Evolutionary conservation across 2,888 invertebrate genomes (phyloP), one percentile per base, ranked within the genome.

Genomic region (Rhaphigaster nebulosa): DNA sequence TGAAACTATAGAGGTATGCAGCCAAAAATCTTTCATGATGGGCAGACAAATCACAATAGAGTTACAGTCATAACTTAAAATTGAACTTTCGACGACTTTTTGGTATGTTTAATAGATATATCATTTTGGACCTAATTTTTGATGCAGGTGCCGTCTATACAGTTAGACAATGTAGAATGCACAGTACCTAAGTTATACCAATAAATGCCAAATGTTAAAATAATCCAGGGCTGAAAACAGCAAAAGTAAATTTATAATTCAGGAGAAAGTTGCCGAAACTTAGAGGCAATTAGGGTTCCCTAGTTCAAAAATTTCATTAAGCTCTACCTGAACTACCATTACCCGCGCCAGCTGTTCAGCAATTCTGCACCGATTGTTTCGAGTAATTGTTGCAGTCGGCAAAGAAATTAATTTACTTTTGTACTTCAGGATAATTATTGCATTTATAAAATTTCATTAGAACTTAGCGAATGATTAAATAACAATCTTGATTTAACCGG

Each of bases 291-390:
- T 76, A 76, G 70, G n/a, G 34, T 38, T 76, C 34, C 34, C 70
- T 76, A 76, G 70, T 76, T 76, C 70, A 76, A 76, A 76, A 76
- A 76, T 76, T 76, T 76, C 70, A 76, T 76, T 76, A 76, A 76
- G 70, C 70, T 76, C 34, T 38, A 76, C 70, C 70, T 76, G 70
- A 76, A 76, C 70, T 70, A 76, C 70, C 34, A 76, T 76, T 76
- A 20, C 70, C 70, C 70, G 38, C 70, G 38, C 70, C 70, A 76
- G 70, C 38, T 76, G 70, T 23, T 76, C 70, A 34, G 15, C 70
- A 34, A 65, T 65, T 65, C 65, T 65, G 65, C 65, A 65, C 65
- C 65, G 38, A 76, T 76, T 76, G 70, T 34, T 76, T 76, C 70
- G 2, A 38, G 70, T 38, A 38, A 76, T 76, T 76, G 70, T 20